Evolutionary conservation across 2,888 invertebrate genomes (phyloP).

Genomic region (Mimas tiliae): DNA sequence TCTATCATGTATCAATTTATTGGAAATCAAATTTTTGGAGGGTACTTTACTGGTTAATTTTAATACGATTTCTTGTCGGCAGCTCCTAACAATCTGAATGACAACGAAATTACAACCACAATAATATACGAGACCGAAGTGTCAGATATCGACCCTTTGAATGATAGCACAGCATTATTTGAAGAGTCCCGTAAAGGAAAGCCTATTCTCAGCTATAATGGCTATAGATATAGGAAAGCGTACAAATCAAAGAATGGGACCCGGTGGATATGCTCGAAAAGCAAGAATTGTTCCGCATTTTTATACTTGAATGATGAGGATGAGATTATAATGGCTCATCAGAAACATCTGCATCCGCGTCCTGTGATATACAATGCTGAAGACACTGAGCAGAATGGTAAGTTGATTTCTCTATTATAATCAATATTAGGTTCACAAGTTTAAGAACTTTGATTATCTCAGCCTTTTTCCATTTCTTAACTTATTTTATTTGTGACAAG

Average conservation of each 20-base stretch:
- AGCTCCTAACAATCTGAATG: not conserved
- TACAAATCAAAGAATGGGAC: conserved; percentile 59
- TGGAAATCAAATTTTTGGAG: not conserved
- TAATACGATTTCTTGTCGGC: not conserved
- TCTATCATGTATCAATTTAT: not conserved
- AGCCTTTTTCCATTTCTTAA: too few species aligned
- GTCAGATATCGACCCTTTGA: not conserved
- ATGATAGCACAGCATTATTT: conserved; percentile 53
- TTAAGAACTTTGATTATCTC: too few species aligned
- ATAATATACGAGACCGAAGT: not conserved
- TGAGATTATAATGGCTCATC: conserved; percentile 61
- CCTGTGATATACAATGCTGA: conserved; percentile 39
- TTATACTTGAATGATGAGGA: conserved; percentile 61
- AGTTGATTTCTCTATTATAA: conserved; percentile 31
- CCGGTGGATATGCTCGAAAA: conserved; percentile 64
- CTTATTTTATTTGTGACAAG: too few species aligned
- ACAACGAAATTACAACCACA: not conserved
- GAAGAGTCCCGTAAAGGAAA: conserved; percentile 60
- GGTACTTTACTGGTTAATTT: not conserved
- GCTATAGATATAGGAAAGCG: conserved; percentile 62
- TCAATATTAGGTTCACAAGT: too few species aligned
- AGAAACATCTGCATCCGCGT: conserved; percentile 55
- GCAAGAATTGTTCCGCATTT: conserved; percentile 61
- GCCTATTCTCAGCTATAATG: conserved; percentile 61
- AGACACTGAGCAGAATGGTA: conserved; percentile 50